Conservation (phyloP, 2,888 invertebrate species). For the Dione juno region DNA sequence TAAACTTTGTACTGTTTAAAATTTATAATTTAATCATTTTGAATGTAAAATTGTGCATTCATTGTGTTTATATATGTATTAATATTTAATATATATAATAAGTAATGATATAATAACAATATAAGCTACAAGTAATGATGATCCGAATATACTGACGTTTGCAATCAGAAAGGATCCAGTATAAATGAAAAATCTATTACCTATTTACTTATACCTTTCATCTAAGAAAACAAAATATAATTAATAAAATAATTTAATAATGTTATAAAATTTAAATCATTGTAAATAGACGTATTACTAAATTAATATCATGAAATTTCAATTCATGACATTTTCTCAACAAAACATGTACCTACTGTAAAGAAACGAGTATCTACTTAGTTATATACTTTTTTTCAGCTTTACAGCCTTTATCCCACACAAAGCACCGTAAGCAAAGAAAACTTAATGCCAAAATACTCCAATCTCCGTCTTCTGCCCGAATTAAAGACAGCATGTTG, state of each 20-base stretch:
- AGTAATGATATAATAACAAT: too few species aligned
- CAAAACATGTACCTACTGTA: background rate
- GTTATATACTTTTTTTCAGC: background rate
- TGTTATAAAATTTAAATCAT: too few species aligned
- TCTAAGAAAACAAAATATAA: too few species aligned
- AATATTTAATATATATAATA: too few species aligned
- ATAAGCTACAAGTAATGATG: too few species aligned
- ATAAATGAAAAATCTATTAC: too few species aligned
- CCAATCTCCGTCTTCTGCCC: background rate
- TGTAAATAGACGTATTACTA: too few species aligned
- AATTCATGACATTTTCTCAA: background rate
- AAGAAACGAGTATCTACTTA: background rate
- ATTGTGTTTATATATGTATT: background rate
- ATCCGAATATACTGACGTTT: too few species aligned
- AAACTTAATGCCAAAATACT: background rate
- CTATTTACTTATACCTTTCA: too few species aligned
- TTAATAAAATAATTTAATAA: too few species aligned
- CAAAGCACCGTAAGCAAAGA: background rate
- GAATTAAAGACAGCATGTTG: background rate
- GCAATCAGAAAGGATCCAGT: too few species aligned
- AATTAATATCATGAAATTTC: too few species aligned
- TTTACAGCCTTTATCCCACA: background rate
- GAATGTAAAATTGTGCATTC: background rate
- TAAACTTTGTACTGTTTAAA: conserved; percentile 31
- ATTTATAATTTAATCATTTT: background rate